These are phyloP conservation scores for Apoda limacodes DNA, from an alignment of 2,888 invertebrate genomes.

Conservation along the genomic window DNA sequence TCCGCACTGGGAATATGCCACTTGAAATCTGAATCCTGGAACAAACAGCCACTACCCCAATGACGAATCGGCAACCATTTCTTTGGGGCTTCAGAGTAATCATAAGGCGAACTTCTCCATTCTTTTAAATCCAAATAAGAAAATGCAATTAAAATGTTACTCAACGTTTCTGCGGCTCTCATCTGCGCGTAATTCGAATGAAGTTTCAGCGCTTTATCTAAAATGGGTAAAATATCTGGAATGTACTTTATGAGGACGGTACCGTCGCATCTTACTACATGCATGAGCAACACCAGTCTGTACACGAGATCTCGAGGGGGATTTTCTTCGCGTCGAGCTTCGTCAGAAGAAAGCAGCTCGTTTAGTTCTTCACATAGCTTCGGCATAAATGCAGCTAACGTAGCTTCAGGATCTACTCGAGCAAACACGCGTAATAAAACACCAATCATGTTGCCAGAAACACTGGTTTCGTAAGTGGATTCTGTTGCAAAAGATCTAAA, in stretches of 20 bases:
- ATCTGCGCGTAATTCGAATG: conserved; percentile 75
- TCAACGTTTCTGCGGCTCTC: conserved; percentile 72
- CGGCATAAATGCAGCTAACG: conserved; percentile 79
- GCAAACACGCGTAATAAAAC: conserved; percentile 76
- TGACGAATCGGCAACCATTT: conserved; percentile 80
- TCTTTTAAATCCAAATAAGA: conserved; percentile 73
- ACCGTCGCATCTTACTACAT: conserved; percentile 77
- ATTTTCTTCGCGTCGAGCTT: conserved; percentile 80
- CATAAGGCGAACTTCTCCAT: conserved; percentile 69
- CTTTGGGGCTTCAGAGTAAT: conserved; percentile 73
- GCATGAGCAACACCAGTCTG: conserved; percentile 78
- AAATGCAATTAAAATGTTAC: conserved; percentile 69
- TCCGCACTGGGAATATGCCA: conserved; percentile 83
- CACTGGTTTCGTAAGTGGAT: conserved; percentile 84
- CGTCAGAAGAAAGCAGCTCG: conserved; percentile 71
- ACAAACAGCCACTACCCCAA: conserved; percentile 82
- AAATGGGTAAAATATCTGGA: conserved; percentile 72
- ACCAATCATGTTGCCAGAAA: conserved; percentile 85
- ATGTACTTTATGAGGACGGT: conserved; percentile 74
- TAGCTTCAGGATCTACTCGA: conserved; percentile 75
- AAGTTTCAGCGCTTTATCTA: conserved; percentile 77
- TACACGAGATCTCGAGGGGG: conserved; percentile 84
- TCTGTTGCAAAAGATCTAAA: conserved; percentile 79
- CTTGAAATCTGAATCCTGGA: conserved; percentile 73
- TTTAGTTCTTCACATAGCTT: conserved; percentile 75